Evolutionary conservation across 2,888 invertebrate species (phyloP), one percentile per base, ranked within the genome.

Genomic region (Volucella bombylans): DNA sequence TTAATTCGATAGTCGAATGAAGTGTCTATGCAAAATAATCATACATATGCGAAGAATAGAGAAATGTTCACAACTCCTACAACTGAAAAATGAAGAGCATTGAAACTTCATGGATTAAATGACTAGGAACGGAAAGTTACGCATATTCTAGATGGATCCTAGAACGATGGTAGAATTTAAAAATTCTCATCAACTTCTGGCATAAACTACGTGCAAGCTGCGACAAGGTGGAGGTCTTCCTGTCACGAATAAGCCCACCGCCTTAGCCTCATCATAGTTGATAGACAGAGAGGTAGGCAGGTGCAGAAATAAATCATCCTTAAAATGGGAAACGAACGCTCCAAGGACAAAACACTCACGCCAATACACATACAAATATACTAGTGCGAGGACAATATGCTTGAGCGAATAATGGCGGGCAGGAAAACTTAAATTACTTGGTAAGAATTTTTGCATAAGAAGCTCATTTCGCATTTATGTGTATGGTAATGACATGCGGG

Each of bases 341-440:
- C 4, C 45, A 45, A 4, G 12, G 39, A 31, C 31, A 31, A 31
- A 18, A 57, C 23, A 6, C 31, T 11, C n/a, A 45, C 45, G 54
- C 15, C 10, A 9, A 18, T 43, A 62, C 43, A 54, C 6, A 31
- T 8, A 45, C 12, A n/a, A 4, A 45, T n/a, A 45, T 4, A 45
- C 8, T 11, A 8, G 31, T 43, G 6, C 54, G 10, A 11, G 23
- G 12, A 47, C 15, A 50, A 23, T n/a, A 47, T n/a, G n/a, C 23
- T 31, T 6, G 8, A 43, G 10, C 49, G 43, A 50, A 49, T 50
- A 61, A 61, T 8, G 18, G 43, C 14, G 23, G 15, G 50, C 9
- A 68, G 39, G 38, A 23, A 77, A 82, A 78, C 68, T 82, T 78
- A 78, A 73, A 78, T 78, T 78, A 82, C 68, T 82, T 67, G 71